Percentiles rank a stretch among this genome's conserved stretches.
These are phyloP conservation scores for Andrena fulva DNA, from an alignment of 2,888 invertebrate species.

Conservation along the genomic window DNA sequence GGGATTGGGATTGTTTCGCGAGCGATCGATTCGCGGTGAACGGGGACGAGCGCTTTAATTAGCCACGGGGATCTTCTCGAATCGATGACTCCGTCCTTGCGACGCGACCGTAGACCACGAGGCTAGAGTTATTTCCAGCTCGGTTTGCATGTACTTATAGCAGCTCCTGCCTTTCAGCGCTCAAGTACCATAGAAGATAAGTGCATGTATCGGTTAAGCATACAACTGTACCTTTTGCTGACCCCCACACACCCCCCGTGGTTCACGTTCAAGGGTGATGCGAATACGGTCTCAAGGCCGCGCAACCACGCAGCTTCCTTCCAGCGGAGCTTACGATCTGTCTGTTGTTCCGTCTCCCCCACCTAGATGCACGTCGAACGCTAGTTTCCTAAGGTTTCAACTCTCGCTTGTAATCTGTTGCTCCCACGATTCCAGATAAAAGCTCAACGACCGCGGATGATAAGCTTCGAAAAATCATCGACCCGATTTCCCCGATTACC, in stretches of 20 bases:
- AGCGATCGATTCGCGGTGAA: conserved; percentile 39
- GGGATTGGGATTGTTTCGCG: not conserved
- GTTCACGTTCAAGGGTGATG: conserved; percentile 63
- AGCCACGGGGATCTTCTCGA: conserved; percentile 31
- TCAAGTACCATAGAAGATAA: conserved; percentile 51
- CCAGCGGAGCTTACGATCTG: conserved; percentile 10
- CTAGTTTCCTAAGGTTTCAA: not conserved
- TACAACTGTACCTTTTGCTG: conserved; percentile 34
- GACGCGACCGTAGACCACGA: conserved; percentile 41
- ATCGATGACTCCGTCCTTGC: conserved; percentile 45
- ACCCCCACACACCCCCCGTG: conserved; percentile 31
- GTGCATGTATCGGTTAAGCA: conserved; percentile 58
- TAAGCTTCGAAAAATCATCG: not conserved
- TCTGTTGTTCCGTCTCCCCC: conserved; percentile 12
- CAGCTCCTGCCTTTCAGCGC: conserved; percentile 51
- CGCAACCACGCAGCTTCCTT: conserved; percentile 27
- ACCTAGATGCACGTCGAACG: conserved; percentile 25
- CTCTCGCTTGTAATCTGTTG: conserved; percentile 38
- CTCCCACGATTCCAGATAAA: no score
- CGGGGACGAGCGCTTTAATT: conserved; percentile 48
- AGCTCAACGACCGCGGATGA: no score
- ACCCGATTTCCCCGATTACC: not conserved
- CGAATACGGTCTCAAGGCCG: conserved; percentile 44
- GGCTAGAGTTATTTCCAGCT: conserved; percentile 51
- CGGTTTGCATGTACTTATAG: conserved; percentile 57